phyloP scores from a whole-genome alignment of 1,140 invertebrate species.

The Hylaeus volcanicus region DNA sequence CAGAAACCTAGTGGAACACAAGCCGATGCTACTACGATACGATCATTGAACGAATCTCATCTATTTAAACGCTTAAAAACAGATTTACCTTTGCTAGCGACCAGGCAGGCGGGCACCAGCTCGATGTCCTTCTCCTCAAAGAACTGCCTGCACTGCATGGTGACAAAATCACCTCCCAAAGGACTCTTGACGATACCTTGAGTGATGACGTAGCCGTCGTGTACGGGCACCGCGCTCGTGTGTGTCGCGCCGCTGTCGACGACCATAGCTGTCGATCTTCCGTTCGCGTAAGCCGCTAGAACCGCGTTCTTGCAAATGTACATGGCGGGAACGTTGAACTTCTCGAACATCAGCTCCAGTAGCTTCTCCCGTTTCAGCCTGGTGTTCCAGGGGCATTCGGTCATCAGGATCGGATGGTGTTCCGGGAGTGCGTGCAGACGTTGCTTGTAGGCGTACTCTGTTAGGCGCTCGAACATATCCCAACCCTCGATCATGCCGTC shows the following conservation, averaged over 20 bases:
- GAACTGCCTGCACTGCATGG: conserved; percentile 90
- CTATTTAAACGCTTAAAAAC: too few species aligned
- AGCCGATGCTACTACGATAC: too few species aligned
- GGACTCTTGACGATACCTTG: conserved; percentile 95
- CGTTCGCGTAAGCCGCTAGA: conserved; percentile 96
- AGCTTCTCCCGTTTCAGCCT: conserved; percentile 93
- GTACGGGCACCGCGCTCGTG: conserved; percentile 96
- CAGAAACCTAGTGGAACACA: too few species aligned
- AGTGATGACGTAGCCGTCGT: conserved; percentile 94
- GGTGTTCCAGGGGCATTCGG: conserved; percentile 96
- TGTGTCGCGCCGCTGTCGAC: conserved; percentile 96
- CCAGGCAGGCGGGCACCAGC: conserved; percentile 91
- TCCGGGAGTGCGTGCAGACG: conserved; percentile 83
- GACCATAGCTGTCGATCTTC: conserved; percentile 93
- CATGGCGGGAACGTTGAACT: conserved; percentile 97
- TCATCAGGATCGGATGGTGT: conserved; percentile 95
- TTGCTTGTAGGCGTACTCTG: conserved; percentile 94
- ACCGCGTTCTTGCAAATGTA: conserved; percentile 97
- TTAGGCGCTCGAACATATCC: conserved; percentile 95
- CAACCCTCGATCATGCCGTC: conserved; percentile 98
- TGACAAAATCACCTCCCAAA: conserved; percentile 95
- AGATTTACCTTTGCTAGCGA: conserved; percentile 85
- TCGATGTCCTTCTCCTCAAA: conserved; percentile 91
- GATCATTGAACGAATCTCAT: too few species aligned
- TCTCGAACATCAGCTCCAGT: conserved; percentile 97